Evolutionary conservation across 2,797 vertebrate species (phyloP).

Genomic region (Oreochromis grahami): DNA sequence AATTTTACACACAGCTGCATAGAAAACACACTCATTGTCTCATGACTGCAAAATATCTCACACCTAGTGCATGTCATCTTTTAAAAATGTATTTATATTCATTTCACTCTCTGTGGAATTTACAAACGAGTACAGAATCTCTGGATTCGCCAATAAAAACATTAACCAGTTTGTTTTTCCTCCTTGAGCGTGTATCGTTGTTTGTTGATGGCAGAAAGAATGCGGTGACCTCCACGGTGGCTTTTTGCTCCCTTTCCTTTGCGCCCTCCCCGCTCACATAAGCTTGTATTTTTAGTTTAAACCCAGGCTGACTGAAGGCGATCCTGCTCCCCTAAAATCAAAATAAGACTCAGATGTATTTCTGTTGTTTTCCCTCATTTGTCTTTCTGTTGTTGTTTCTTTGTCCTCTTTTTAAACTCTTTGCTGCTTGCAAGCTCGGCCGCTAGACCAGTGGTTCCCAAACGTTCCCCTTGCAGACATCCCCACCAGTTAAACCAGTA

Average conservation of each 20-base stretch:
- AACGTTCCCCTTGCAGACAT: neutral
- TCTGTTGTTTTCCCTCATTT: slow-evolving; percentile 18
- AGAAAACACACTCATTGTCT: neutral
- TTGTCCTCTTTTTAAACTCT: neutral
- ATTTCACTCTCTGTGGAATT: slow-evolving; percentile 78
- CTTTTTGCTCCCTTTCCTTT: neutral
- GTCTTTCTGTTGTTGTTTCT: slow-evolving; percentile 14
- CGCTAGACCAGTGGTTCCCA: slow-evolving; percentile 37
- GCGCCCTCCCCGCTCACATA: neutral
- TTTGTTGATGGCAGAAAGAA: neutral
- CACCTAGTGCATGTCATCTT: slow-evolving; percentile 50
- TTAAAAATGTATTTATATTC: slow-evolving; percentile 77
- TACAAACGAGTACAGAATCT: slow-evolving; percentile 67
- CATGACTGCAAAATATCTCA: slow-evolving; percentile 29
- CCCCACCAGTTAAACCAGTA: neutral
- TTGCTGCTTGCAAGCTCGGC: neutral
- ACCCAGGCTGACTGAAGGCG: neutral
- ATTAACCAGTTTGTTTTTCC: slow-evolving; percentile 59
- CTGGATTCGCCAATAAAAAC: slow-evolving; percentile 76
- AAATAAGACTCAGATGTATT: slow-evolving; percentile 16
- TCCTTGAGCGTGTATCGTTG: slow-evolving; percentile 37
- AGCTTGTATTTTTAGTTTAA: neutral
- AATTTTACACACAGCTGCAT: neutral
- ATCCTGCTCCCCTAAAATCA: neutral
- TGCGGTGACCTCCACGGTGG: neutral